Conservation (phyloP, 2,113 vertebrate species). For the Cinclus cinclus region DNA sequence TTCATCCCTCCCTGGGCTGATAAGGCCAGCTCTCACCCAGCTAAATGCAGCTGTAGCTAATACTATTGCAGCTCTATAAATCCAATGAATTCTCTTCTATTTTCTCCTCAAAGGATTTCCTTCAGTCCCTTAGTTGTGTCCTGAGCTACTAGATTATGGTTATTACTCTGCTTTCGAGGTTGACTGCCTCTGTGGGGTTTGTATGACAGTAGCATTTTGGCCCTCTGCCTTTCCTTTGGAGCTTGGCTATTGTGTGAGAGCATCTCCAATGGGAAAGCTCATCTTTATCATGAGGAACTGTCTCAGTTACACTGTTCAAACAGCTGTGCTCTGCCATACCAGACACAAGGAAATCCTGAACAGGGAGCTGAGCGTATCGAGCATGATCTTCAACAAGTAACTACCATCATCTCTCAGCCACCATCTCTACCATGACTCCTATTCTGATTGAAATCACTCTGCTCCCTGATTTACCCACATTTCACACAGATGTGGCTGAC, state of each 20-base stretch:
- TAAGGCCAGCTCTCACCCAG: neutral
- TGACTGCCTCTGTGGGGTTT: neutral
- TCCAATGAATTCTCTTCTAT: neutral
- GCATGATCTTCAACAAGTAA: neutral
- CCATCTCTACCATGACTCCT: neutral
- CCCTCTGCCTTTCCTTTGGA: neutral
- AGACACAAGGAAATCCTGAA: neutral
- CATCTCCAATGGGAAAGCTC: neutral
- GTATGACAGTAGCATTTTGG: neutral
- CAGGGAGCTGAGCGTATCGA: neutral
- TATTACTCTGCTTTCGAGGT: neutral
- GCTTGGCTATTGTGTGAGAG: neutral
- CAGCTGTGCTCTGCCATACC: neutral
- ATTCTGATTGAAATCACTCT: neutral
- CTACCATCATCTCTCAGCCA: neutral
- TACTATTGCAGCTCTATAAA: neutral
- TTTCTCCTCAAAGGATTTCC: neutral
- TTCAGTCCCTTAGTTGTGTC: neutral
- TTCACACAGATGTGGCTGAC: slow-evolving; percentile 5
- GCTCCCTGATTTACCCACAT: neutral
- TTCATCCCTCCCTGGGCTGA: neutral
- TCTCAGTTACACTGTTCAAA: neutral
- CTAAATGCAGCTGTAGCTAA: neutral
- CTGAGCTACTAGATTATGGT: neutral
- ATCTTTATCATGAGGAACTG: accelerated